Base-by-base conservation (phyloP, 2,888 invertebrate genomes). In the Digitonthophagus gazella region DNA sequence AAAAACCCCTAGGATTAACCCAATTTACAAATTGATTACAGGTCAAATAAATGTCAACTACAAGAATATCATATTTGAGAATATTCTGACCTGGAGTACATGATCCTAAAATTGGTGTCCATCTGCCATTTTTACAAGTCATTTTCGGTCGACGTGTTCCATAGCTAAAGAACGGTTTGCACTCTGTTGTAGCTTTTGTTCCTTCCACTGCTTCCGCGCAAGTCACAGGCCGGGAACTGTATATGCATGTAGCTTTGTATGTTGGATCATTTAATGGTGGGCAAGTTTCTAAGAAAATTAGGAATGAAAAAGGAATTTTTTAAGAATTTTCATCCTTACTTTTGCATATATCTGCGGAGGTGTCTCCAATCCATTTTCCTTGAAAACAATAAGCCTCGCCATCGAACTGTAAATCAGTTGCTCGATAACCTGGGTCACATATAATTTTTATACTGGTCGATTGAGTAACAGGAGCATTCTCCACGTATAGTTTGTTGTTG, bases 61-160 rank as follows among this genome's bases (percentile, higher is more conserved):
- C 44, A 44, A 28, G 58, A 18, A n/a, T 58, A 11, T 44, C 66
- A 66, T n/a, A 6, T 61, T 16, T 15, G n/a, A 15, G 5, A 8
- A 4, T 15, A 11, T 54, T 54, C 67, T 54, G 64, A 67, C 63
- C 63, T 64, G 67, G 18, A 14, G 8, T 19, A 55, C 67, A 67
- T 19, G 55, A 18, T 11, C 16, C 55, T 19, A 63, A 8, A 15
- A 28, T 19, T 14, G 22, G 22, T 18, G 8, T 63, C 67, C 67
- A 67, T 4, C 1, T 2, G 8, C 67, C 67, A 16, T 15, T 28
- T 3, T 8, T 5, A 15, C 63, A 56, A 3, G 22, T 44, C 3
- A 3, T n/a, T 1, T n/a, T 18, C 5, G 2, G 6, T 28, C 15
- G 3, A 15, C 14, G 15, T 14, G 3, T n/a, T 16, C 16, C 15